A percentile compares a stretch with the other conserved stretches of the same genome.
Evolutionary conservation across 2,888 invertebrate species (phyloP).

Genomic region (Ormyrus labotus): DNA sequence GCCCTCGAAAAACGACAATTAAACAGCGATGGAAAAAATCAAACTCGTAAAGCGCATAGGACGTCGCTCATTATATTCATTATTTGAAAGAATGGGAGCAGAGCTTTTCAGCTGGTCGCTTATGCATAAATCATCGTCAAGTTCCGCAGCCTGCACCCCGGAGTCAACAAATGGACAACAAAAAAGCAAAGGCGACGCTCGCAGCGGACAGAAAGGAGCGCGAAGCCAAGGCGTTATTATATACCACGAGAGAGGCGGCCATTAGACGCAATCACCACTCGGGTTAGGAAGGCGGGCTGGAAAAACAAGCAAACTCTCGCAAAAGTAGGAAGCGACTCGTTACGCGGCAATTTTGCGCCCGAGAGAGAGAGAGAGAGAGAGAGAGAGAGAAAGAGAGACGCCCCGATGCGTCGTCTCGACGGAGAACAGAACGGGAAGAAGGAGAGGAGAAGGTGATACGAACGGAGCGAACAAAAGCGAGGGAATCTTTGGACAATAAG

Average conservation of each 20-base stretch:
- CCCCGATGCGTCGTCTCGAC: background rate
- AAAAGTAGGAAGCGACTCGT: constrained; percentile 72
- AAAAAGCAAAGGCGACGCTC: background rate
- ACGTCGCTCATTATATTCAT: too few species aligned
- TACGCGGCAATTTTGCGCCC: constrained; percentile 66
- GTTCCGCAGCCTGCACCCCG: too few species aligned
- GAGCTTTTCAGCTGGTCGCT: too few species aligned
- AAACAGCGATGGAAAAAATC: too few species aligned
- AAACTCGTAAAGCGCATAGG: too few species aligned
- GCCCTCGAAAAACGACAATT: too few species aligned
- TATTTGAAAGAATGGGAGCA: too few species aligned
- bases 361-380: background rate
- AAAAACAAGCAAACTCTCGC: constrained; percentile 53
- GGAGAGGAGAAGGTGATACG: background rate
- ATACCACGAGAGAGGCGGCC: constrained; percentile 5
- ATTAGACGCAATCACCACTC: constrained; percentile 44
- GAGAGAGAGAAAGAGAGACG: background rate
- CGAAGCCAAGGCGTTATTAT: background rate
- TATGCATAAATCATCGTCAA: too few species aligned
- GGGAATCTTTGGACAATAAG: background rate
- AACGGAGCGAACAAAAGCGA: background rate
- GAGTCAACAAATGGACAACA: too few species aligned
- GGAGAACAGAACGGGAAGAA: constrained; percentile 4
- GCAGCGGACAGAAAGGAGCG: background rate
- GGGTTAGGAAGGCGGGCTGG: constrained; percentile 2